A percentile compares a stretch with the other conserved stretches of the same genome.
These are phyloP conservation scores for Chrysotoxum bicinctum DNA, from an alignment of 2,888 invertebrate genomes.

Conservation along the genomic window DNA sequence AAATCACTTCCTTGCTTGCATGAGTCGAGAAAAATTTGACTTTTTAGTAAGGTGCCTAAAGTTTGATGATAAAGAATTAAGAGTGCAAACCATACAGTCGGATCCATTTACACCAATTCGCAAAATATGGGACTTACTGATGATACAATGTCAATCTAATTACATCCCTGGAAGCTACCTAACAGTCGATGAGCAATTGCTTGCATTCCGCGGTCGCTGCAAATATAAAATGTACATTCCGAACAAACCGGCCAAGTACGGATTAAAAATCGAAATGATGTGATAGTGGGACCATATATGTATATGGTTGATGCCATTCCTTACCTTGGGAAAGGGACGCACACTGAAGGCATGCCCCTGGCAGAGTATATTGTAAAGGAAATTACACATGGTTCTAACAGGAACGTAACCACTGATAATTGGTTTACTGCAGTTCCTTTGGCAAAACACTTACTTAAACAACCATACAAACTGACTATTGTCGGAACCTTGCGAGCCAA, in stretches of 20 bases:
- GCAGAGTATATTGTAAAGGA: conserved; percentile 62
- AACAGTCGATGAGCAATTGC: conserved; percentile 47
- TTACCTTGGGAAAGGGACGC: conserved; percentile 51
- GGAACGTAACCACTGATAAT: conserved; percentile 75
- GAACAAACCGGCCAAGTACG: conserved; percentile 46
- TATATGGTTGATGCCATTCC: conserved; percentile 60
- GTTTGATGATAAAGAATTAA: conserved; percentile 9
- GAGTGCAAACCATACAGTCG: not conserved
- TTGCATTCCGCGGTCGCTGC: conserved; percentile 44
- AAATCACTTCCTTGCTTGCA: conserved; percentile 14
- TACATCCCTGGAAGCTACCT: conserved; percentile 78
- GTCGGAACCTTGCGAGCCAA: conserved; percentile 73
- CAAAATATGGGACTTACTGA: conserved; percentile 22
- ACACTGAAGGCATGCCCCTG: conserved; percentile 37
- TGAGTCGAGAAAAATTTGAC: conserved; percentile 18
- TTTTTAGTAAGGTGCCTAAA: not conserved
- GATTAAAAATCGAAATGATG: conserved; percentile 57
- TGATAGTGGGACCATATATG: conserved; percentile 53
- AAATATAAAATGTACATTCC: conserved; percentile 44
- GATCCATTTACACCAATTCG: conserved; percentile 25
- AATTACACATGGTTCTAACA: conserved; percentile 45
- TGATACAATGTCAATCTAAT: conserved; percentile 6
- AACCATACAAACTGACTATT: conserved; percentile 73
- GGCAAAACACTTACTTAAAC: conserved; percentile 74
- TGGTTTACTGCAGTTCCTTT: conserved; percentile 77